Evolutionary conservation across 2,888 invertebrate species (phyloP), one percentile per base, ranked within the genome.

Genomic region (Crossocerus cetratus): DNA sequence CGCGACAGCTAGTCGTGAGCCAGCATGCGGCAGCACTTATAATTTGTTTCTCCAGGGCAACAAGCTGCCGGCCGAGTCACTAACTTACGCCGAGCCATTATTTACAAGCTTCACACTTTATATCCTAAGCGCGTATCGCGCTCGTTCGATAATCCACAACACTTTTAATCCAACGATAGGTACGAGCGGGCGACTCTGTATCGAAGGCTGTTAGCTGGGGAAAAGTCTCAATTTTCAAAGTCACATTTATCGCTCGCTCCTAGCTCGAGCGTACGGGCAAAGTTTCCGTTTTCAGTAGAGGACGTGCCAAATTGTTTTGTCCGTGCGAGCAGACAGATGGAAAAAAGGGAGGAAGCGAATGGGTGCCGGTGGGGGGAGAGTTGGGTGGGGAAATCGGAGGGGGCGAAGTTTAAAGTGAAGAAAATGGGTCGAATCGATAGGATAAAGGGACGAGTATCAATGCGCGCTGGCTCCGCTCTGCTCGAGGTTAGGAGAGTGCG

Each of bases 371-470:
- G 32, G 11, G 32, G 32, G 32, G 32, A 32, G 32, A 11, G n/a
- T n/a, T n/a, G 8, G 32, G 8, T 11, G 3, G 32, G 11, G 32
- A 32, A 32, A 32, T 32, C 32, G 32, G 32, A 32, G 32, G 32
- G 32, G 32, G 32, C 11, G 32, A 32, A 62, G 63, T 59, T 58
- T 61, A 59, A 65, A 55, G 22, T 62, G 32, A 61, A 62, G 65
- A 65, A 70, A 73, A 70, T 55, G 62, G 58, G 22, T 23, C 64
- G 64, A 18, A 43, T 49, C 56, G 44, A 60, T 72, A 64, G 43
- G 69, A 65, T 69, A 64, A 63, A 45, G 59, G 49, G 56, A 18
- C 32, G 18, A 55, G 32, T 67, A 18, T 23, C 45, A 3, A 13
- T 18, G 54, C 64, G 63, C 23, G 16, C 32, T 21, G 59, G 60